Percentiles rank a stretch among this genome's conserved stretches.
Evolutionary conservation across 2,888 invertebrate species (phyloP).

Genomic region (Conops quadrifasciatus): DNA sequence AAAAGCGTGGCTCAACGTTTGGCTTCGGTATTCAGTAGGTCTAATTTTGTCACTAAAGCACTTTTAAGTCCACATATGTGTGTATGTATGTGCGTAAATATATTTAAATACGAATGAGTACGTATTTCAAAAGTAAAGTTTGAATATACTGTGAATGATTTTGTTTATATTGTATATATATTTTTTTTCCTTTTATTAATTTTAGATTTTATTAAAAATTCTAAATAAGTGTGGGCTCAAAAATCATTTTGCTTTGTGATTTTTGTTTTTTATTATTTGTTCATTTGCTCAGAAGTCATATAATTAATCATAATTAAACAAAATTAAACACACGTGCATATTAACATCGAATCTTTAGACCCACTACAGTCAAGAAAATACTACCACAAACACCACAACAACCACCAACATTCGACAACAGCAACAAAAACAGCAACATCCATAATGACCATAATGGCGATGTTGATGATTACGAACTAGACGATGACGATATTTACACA

Average conservation of each 20-base stretch:
- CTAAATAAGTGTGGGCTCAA: not conserved
- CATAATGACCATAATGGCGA: slow-evolving; percentile 39
- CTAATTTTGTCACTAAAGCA: too few species aligned
- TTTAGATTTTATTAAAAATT: not conserved
- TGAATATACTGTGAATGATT: too few species aligned
- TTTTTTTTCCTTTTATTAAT: too few species aligned
- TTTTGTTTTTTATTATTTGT: not conserved
- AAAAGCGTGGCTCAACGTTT: too few species aligned
- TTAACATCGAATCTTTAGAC: slow-evolving; percentile 48
- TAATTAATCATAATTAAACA: not conserved
- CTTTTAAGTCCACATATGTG: too few species aligned
- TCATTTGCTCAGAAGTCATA: too few species aligned
- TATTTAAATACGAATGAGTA: too few species aligned
- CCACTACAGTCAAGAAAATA: slow-evolving; percentile 53
- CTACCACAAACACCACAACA: slow-evolving; percentile 24
- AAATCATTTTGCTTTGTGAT: not conserved
- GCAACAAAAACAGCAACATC: slow-evolving; percentile 26
- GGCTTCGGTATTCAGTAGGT: too few species aligned
- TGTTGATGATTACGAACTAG: slow-evolving; percentile 47
- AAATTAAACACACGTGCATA: slow-evolving; percentile 14
- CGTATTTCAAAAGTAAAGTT: too few species aligned
- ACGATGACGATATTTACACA: slow-evolving; percentile 50
- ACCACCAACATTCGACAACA: slow-evolving; percentile 43
- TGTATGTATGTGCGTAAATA: too few species aligned
- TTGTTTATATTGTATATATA: too few species aligned